phyloP scores from a whole-genome alignment of 2,113 vertebrate genomes.

The Tragelaphus scriptus region DNA sequence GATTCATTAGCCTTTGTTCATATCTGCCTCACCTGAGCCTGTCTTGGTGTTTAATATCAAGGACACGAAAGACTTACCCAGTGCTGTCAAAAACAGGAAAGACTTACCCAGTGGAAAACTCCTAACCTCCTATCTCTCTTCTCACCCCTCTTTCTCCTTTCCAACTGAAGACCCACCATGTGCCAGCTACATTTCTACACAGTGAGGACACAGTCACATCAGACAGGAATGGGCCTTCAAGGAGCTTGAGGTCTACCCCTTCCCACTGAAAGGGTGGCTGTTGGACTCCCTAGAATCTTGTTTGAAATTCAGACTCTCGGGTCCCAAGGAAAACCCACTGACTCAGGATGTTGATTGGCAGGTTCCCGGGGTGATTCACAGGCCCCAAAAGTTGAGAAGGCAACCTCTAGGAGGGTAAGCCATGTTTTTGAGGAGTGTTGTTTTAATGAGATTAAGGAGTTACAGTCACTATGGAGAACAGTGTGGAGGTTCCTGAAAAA shows the following conservation, averaged over 20 bases:
- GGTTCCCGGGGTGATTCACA: fast-evolving
- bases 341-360: neutral
- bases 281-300: fast-evolving
- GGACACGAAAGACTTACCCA: neutral
- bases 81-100: neutral
- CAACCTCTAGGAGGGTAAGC: neutral
- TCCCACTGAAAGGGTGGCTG: neutral
- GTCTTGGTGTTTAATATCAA: neutral
- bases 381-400: too few species aligned
- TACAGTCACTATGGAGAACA: neutral
- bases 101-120: neutral
- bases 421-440: neutral
- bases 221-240: neutral
- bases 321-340: neutral
- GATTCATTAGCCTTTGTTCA: neutral
- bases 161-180: neutral
- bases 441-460: neutral
- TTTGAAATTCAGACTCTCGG: neutral
- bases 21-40: neutral
- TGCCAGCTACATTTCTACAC: neutral
- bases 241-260: neutral
- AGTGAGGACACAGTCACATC: neutral
- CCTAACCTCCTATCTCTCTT: neutral
- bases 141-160: neutral
- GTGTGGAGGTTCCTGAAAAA: neutral